Evolutionary conservation across 23 tunicate species (phyloP).

Genomic region (Ciona savignyi): DNA sequence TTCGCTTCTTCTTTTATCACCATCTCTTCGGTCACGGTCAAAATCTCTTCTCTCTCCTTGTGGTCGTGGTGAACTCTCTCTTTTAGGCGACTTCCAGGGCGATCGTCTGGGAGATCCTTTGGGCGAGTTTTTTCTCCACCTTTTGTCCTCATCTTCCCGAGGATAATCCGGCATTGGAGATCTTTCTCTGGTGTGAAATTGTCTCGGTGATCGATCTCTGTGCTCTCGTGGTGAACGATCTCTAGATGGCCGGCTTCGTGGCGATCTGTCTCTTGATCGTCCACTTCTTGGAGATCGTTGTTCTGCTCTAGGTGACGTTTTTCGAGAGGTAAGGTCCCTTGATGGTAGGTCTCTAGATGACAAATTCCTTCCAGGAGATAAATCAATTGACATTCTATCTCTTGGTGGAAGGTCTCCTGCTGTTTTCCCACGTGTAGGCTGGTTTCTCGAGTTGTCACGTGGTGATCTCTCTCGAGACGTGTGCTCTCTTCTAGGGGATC

Average conservation of each 20-base stretch:
- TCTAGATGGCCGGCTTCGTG: neutral
- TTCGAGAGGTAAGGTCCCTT: too few relatives aligned
- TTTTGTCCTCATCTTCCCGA: too few relatives aligned
- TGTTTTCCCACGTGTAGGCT: too few relatives aligned
- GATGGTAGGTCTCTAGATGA: too few relatives aligned
- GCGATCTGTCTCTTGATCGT: neutral
- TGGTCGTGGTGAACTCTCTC: neutral
- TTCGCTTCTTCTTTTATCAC: neutral
- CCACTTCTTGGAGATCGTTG: neutral
- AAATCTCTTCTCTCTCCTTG: neutral
- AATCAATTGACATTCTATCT: too few relatives aligned
- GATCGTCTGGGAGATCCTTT: neutral
- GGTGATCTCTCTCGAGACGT: neutral
- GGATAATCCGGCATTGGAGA: too few relatives aligned
- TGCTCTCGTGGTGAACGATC: neutral
- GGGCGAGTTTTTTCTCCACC: neutral
- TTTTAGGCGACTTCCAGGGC: neutral
- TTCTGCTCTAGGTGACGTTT: neutral
- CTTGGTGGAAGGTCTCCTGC: too few relatives aligned
- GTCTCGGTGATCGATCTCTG: neutral
- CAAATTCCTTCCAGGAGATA: neutral
- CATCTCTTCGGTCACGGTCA: constrained; percentile 1
- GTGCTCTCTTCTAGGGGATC: neutral
- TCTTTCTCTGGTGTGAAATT: too few relatives aligned
- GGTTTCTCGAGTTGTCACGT: too few relatives aligned